These are phyloP conservation scores for Eilema griseolum DNA, from an alignment of 2,888 invertebrate species.

Conservation along the genomic window DNA sequence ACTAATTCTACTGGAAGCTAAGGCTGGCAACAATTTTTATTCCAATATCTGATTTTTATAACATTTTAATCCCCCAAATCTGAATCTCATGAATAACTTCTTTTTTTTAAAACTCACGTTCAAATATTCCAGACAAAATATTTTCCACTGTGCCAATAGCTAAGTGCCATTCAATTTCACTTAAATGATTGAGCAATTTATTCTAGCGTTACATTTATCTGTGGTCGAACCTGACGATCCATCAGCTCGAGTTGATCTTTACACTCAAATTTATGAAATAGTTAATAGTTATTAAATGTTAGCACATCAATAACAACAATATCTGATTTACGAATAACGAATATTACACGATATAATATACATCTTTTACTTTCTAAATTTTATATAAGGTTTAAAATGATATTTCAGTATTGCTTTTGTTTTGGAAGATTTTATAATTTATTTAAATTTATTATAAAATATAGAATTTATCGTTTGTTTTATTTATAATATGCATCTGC, in stretches of 20 bases:
- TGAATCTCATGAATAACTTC: neutral
- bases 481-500: conserved; percentile 22
- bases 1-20: conserved; percentile 78
- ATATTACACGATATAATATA: conserved; percentile 34
- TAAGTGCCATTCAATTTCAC: conserved; percentile 13
- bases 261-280: conserved; percentile 23
- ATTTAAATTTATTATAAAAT: conserved; percentile 49
- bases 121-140: conserved; percentile 7
- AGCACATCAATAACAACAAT: conserved; percentile 38
- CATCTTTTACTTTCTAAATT: conserved; percentile 53
- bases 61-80: neutral
- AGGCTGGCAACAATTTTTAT: conserved; percentile 74
- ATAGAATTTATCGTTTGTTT: conserved; percentile 38
- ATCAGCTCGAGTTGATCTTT: conserved; percentile 19
- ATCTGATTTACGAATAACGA: conserved; percentile 40
- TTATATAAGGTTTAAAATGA: conserved; percentile 67
- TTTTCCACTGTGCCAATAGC: conserved; percentile 1
- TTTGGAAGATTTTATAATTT: conserved; percentile 68
- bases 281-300: conserved; percentile 37
- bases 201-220: conserved; percentile 25
- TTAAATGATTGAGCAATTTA: conserved; percentile 51
- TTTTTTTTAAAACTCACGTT: conserved; percentile 9
- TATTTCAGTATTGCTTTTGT: conserved; percentile 79
- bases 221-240: conserved; percentile 15
- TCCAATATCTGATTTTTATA: conserved; percentile 64